Base-by-base conservation (phyloP, 2,113 vertebrate genomes). In the Clarias magur region DNA sequence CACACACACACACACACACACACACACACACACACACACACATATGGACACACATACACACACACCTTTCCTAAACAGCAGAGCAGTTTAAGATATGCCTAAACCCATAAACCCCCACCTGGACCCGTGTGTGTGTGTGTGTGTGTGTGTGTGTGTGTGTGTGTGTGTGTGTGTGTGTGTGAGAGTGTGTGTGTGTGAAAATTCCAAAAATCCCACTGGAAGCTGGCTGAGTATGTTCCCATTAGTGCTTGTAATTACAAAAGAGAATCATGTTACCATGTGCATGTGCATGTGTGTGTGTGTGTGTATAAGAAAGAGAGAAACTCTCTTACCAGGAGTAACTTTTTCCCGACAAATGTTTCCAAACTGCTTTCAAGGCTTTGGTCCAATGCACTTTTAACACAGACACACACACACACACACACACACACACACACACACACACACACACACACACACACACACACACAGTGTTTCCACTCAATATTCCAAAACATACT, bases 151-250 rank as follows among this genome's bases (percentile, higher is more conserved):
- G 79, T 56, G 88, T n/a, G 84, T 73, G 86, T 67, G 72, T 86
- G 57, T 62, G 85, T 57, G 85, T 72, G 81, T 75, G 79, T 83
- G 85, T 67, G 42, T 42, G 87, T 70, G 86, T 84, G 87, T 85
- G 75, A n/a, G n/a, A n/a, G n/a, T 79, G 82, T 56, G 80, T 89
- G 67, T 84, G 67, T 88, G 80, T 88, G 54, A 56, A 80, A 86
- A 87, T 86, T 90, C 87, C 89, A 79, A 27, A 56, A 82, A 53
- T 56, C 38, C 67, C 84, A 91, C 34, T 90, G 85, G 87, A 89
- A 84, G 59, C 75, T 70, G 60, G 48, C 63, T 70, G 75, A 88
- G 82, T 85, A 76, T 88, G 82, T 72, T 87, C 72, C 54, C 87
- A 90, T 88, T 84, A 82, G 78, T 72, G 67, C 86, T 72, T 62